A percentile compares a stretch with the other conserved stretches of the same genome.
Evolutionary conservation across 2,113 vertebrate species (phyloP).

Genomic region (Pseudorectes ferrugineus): DNA sequence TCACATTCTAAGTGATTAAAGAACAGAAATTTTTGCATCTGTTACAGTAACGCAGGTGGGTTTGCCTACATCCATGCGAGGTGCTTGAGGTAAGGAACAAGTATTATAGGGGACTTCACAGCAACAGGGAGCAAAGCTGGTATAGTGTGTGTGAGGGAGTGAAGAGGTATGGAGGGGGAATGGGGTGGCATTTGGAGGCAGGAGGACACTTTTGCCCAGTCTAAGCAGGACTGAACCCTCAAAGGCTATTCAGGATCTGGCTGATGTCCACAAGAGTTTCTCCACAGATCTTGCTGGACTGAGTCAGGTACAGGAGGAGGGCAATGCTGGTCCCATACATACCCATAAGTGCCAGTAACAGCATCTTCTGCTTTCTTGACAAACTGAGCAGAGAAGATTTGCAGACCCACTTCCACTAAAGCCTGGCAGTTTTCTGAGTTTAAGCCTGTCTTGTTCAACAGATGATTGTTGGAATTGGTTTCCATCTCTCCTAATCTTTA

Average conservation of each 20-base stretch:
- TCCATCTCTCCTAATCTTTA: neutral
- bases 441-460: neutral
- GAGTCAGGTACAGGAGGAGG: neutral
- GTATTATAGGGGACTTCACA: neutral
- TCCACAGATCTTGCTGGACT: neutral
- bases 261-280: neutral
- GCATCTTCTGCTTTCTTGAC: neutral
- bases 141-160: neutral
- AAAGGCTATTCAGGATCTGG: neutral
- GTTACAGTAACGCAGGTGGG: neutral
- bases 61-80: neutral
- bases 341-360: neutral
- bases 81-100: neutral
- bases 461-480: neutral
- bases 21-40: neutral
- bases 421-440: neutral
- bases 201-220: neutral
- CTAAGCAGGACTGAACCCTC: neutral
- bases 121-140: neutral
- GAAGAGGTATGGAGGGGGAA: neutral
- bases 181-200: neutral
- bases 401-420: neutral
- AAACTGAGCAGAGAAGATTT: neutral
- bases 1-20: neutral
- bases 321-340: neutral